These are phyloP conservation scores for Poecilia wingei DNA, from an alignment of 2,797 vertebrate species.

Conservation along the genomic window DNA sequence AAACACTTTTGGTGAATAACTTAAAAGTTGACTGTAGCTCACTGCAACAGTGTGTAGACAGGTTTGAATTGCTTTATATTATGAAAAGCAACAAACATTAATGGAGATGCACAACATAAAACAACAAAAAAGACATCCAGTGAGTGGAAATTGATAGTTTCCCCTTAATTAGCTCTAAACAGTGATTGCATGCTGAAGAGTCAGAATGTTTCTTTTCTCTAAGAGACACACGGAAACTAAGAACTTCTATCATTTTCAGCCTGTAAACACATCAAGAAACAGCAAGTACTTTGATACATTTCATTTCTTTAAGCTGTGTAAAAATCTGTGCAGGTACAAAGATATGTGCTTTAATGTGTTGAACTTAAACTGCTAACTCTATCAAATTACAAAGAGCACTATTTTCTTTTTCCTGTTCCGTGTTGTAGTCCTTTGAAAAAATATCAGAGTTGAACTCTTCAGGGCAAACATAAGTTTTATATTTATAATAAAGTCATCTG, in stretches of 20 bases:
- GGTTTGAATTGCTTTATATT: background rate
- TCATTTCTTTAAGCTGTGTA: background rate
- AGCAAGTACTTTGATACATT: background rate
- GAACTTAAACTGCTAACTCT: background rate
- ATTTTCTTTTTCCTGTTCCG: background rate
- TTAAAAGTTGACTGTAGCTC: background rate
- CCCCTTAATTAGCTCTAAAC: background rate
- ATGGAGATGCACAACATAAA: background rate
- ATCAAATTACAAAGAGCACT: background rate
- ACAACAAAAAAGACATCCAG: background rate
- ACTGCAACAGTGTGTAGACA: background rate
- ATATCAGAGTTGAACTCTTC: background rate
- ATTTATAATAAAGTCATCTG: background rate
- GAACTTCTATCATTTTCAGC: background rate
- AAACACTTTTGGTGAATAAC: background rate
- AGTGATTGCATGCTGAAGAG: background rate
- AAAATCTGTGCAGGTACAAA: background rate
- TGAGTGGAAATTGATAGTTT: background rate
- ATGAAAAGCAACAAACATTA: background rate
- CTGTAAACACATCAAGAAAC: background rate
- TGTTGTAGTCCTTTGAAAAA: background rate
- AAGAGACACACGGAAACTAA: background rate
- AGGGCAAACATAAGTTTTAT: background rate
- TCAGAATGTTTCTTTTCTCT: background rate
- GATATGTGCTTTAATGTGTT: background rate